Evolutionary conservation across 2,888 invertebrate genomes (phyloP).

Genomic region (Sinodicranocentrus sp.): DNA sequence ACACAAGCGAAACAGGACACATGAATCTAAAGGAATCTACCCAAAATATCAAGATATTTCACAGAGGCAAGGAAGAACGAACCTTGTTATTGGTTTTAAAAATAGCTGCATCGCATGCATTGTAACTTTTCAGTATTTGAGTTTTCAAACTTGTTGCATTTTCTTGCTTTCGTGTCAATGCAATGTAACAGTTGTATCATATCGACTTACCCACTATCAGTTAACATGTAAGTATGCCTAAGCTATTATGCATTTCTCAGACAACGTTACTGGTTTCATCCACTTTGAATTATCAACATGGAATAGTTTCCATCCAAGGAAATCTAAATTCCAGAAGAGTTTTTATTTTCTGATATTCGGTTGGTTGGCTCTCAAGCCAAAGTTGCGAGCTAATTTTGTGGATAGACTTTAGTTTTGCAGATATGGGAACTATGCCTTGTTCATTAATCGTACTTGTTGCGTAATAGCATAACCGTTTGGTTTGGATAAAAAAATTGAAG

Average conservation of each 20-base stretch:
- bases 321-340: too few relatives aligned
- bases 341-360: too few relatives aligned
- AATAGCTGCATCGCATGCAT: constrained; percentile 45
- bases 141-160: constrained; percentile 15
- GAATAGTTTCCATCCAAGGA: neutral
- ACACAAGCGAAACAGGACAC: constrained; percentile 31
- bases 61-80: constrained; percentile 45
- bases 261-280: constrained; percentile 3
- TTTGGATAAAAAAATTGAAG: neutral
- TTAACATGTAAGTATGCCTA: too few relatives aligned
- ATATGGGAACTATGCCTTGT: neutral
- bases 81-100: constrained; percentile 67
- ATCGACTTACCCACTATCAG: too few relatives aligned
- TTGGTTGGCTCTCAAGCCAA: too few relatives aligned
- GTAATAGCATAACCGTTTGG: neutral
- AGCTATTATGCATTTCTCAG: neutral
- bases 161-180: constrained; percentile 17
- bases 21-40: constrained; percentile 52
- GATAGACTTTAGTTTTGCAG: too few relatives aligned
- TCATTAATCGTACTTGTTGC: neutral
- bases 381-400: too few relatives aligned
- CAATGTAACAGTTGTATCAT: neutral
- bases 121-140: constrained; percentile 36
- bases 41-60: constrained; percentile 59
- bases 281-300: neutral